Evolutionary conservation across 1,140 invertebrate species (phyloP), one percentile per base, ranked within the genome.

Genomic region (Procambarus virginalis): DNA sequence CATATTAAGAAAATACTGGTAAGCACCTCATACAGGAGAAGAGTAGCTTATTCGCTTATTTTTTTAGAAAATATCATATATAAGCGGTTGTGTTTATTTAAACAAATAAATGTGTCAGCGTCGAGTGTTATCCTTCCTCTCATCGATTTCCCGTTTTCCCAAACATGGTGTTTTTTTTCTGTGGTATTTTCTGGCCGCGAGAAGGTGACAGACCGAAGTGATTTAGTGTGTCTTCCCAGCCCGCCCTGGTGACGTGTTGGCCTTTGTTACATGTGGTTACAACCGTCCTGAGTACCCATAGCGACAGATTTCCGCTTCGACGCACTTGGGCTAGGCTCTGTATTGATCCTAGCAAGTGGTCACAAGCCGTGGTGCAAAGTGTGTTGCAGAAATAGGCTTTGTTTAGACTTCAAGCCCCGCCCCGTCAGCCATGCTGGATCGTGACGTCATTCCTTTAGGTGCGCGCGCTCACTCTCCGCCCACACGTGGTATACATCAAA

Each of bases 101-200:
- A 78, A 58, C 60, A 20, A 49, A 55, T 78, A 78, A 78, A 4
- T 76, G 55, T 86, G 34, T 51, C 34, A 79, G 64, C 51, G 73
- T 78, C 51, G 34, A 10, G 58, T 84, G 81, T 89, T 84, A 78
- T 89, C 82, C 88, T 89, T 70, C 73, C 64, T 78, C 46, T 78
- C 60, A 89, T 89, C 58, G 76, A 89, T 89, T 89, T 89, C 88
- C 88, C 88, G 88, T 89, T 89, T 89, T 89, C 88, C 88, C 88
- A 89, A 84, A 89, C 80, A 89, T 89, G 88, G 81, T 68, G 76
- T 64, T 83, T 82, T 89, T 83, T 88, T 88, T 58, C 81, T 64
- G 80, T 46, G 76, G 82, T 79, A 78, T 89, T 86, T 86, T 78
- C 81, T 60, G 34, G 81, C 58, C 46, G 80, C 58, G 58, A 64